Percentiles rank a stretch among this genome's conserved stretches.
These are phyloP conservation scores for Acromyrmex echinatior DNA, from an alignment of 1,140 invertebrate species.

Conservation along the genomic window DNA sequence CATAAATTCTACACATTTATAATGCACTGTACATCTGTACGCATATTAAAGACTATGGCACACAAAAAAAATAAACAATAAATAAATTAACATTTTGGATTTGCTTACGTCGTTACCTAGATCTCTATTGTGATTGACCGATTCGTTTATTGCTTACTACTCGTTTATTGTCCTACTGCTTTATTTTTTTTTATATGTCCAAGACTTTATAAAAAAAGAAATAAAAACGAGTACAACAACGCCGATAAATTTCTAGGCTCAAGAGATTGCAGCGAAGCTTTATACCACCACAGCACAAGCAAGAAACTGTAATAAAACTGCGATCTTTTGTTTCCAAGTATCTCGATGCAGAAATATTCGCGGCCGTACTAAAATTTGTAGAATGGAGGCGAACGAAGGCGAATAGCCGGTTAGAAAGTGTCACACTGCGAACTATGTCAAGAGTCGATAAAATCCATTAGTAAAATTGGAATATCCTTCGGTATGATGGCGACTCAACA, in stretches of 20 bases:
- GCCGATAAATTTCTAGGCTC: neutral
- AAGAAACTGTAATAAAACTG: neutral
- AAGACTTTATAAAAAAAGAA: neutral
- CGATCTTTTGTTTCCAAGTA: constrained; percentile 19
- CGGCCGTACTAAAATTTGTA: neutral
- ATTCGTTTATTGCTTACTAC: too few species aligned
- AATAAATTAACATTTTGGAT: too few species aligned
- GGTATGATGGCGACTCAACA: constrained; percentile 31
- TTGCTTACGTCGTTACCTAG: too few species aligned
- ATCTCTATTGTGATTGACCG: too few species aligned
- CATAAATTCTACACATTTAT: neutral
- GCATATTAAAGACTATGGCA: too few species aligned
- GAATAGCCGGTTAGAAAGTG: neutral
- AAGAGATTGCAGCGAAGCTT: neutral
- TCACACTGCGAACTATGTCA: neutral
- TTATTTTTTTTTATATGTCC: too few species aligned
- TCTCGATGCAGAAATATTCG: neutral
- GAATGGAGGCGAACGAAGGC: neutral
- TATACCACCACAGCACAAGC: neutral
- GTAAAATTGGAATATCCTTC: constrained; percentile 34
- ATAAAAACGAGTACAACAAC: neutral
- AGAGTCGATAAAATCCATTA: constrained; percentile 48
- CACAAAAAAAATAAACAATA: too few species aligned
- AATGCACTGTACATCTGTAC: neutral
- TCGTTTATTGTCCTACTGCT: too few species aligned